phyloP scores from a whole-genome alignment of 2,797 vertebrate genomes.

The Scolopax bukidnonensis region DNA sequence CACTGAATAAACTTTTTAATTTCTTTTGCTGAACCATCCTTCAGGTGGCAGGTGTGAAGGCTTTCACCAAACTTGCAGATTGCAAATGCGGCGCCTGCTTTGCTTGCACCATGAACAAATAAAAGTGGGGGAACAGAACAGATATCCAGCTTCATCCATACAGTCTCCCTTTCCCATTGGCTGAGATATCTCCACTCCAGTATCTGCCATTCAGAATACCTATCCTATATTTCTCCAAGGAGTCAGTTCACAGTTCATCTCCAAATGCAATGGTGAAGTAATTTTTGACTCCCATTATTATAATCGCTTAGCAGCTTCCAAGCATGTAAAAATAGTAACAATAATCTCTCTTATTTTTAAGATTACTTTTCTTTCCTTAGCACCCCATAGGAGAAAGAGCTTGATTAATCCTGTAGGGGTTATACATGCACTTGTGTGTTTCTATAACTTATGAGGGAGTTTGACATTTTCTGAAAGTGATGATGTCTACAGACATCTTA shows the following conservation, averaged over 20 bases:
- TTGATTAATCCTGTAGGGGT: slow-evolving; percentile 34
- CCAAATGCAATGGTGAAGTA: slow-evolving; percentile 46
- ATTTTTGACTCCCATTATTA: slow-evolving; percentile 59
- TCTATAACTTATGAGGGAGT: not conserved
- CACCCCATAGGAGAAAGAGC: slow-evolving; percentile 30
- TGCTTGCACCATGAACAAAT: not conserved
- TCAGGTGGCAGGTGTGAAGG: slow-evolving; percentile 36
- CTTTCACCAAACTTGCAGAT: not conserved
- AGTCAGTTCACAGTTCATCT: slow-evolving; percentile 45
- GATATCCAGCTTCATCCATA: not conserved
- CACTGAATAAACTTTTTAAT: slow-evolving; percentile 50
- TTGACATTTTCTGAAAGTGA: not conserved
- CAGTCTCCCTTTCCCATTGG: not conserved
- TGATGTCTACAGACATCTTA: slow-evolving; percentile 11
- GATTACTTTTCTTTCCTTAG: slow-evolving; percentile 39
- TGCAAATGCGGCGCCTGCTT: not conserved
- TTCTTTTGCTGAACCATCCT: slow-evolving; percentile 34
- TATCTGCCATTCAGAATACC: not conserved
- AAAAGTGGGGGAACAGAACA: not conserved
- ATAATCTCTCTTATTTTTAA: no score
- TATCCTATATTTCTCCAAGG: not conserved
- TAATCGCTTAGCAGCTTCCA: slow-evolving; percentile 46
- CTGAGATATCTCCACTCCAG: not conserved
- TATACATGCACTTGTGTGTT: slow-evolving; percentile 7
- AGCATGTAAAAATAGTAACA: slow-evolving; percentile 65